A percentile compares a stretch with the other conserved stretches of the same genome.
Evolutionary conservation across 2,113 vertebrate species (phyloP).

Genomic region (Grantiella picta): DNA sequence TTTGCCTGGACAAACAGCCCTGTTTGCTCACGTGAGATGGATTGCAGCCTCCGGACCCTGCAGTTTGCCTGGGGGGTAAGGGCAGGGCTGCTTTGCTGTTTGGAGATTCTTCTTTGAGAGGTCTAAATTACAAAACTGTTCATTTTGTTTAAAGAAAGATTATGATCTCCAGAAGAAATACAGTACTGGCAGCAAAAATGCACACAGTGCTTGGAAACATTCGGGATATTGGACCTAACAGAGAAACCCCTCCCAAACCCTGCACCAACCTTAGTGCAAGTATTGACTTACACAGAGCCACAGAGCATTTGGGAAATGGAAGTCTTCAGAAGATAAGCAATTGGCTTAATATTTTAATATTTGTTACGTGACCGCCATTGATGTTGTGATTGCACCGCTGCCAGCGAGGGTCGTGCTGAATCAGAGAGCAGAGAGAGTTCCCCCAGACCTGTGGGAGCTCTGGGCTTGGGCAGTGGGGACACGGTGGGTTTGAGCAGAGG

Average conservation of each 20-base stretch:
- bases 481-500: neutral
- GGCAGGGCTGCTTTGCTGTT: neutral
- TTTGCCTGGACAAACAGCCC: neutral
- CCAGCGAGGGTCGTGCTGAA: neutral
- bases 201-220: neutral
- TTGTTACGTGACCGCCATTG: neutral
- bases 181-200: neutral
- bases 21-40: neutral
- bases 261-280: neutral
- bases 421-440: neutral
- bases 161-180: slow-evolving; percentile 19
- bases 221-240: neutral
- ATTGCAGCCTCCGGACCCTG: neutral
- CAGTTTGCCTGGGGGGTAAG: neutral
- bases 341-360: neutral
- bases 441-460: neutral
- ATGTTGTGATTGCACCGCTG: slow-evolving; percentile 13
- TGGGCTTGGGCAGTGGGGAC: neutral
- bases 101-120: neutral
- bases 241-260: neutral
- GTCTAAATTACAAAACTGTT: neutral
- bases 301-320: slow-evolving; percentile 41
- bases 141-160: slow-evolving; percentile 35
- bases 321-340: slow-evolving; percentile 21
- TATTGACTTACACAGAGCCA: slow-evolving; percentile 10